Evolutionary conservation across 2,113 vertebrate species (phyloP).

Genomic region (Phyllostomus discolor): DNA sequence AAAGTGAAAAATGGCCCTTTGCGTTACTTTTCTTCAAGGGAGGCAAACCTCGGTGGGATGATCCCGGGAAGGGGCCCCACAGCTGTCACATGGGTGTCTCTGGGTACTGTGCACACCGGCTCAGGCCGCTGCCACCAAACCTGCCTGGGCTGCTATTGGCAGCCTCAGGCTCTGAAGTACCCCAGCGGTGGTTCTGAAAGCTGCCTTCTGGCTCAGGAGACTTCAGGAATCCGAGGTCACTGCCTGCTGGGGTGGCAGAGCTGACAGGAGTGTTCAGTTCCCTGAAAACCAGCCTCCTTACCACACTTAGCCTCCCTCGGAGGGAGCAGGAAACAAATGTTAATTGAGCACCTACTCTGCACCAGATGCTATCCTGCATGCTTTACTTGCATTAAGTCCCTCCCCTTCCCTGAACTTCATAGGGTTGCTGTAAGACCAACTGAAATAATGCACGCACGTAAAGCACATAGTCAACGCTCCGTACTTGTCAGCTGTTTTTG

Average conservation of each 20-base stretch:
- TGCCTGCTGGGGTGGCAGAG: not conserved
- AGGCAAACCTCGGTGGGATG: constrained; percentile 56
- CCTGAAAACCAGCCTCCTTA: not conserved
- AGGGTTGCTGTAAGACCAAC: not conserved
- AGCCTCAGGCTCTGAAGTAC: not conserved
- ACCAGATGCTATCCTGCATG: not conserved
- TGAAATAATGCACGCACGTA: not conserved
- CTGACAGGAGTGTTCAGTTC: not conserved
- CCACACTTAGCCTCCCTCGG: not conserved
- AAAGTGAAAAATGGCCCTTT: constrained; percentile 88
- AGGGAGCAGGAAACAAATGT: not conserved
- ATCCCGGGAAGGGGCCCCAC: constrained; percentile 29
- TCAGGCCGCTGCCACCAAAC: not conserved
- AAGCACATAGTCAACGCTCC: not conserved
- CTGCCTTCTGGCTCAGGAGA: not conserved
- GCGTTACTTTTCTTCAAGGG: constrained; percentile 67
- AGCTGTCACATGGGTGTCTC: not conserved
- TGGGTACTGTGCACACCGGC: not conserved
- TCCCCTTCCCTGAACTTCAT: not conserved
- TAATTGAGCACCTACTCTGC: not conserved
- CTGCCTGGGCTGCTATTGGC: not conserved
- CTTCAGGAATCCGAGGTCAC: not conserved
- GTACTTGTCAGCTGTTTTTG: not conserved
- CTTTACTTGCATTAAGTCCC: not conserved
- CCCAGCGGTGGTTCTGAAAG: not conserved